Evolutionary conservation across 2,113 vertebrate genomes (phyloP).

Genomic region (Heptranchias perlo): DNA sequence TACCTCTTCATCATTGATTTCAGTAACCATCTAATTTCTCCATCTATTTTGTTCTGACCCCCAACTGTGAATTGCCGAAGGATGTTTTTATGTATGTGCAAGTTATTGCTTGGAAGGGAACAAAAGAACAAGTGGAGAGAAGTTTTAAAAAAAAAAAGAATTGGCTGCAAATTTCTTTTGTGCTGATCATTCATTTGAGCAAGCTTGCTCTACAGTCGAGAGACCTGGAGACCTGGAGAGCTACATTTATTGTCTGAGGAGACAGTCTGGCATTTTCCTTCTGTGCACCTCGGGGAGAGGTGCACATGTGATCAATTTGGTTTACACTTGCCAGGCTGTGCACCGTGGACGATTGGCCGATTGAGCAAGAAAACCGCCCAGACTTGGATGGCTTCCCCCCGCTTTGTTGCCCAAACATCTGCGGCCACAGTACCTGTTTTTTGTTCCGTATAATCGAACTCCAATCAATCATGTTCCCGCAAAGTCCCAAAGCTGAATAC

Average conservation of each 20-base stretch:
- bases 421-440: background rate
- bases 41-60: too few relatives aligned
- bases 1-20: too few relatives aligned
- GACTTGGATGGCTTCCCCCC: background rate
- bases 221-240: background rate
- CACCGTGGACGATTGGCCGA: background rate
- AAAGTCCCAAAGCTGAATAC: background rate
- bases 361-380: background rate
- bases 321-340: background rate
- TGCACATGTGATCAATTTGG: background rate
- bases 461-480: background rate
- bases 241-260: background rate
- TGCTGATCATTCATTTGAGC: too few relatives aligned
- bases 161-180: too few relatives aligned
- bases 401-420: background rate
- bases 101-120: too few relatives aligned
- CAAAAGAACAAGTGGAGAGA: background rate
- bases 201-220: too few relatives aligned
- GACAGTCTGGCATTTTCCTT: background rate
- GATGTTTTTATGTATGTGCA: background rate
- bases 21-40: too few relatives aligned
- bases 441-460: background rate
- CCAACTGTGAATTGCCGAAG: background rate
- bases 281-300: background rate
- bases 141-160: too few relatives aligned